These are phyloP conservation scores for Lasioglossum leucozonium DNA, from an alignment of 2,888 invertebrate genomes.

Conservation along the genomic window DNA sequence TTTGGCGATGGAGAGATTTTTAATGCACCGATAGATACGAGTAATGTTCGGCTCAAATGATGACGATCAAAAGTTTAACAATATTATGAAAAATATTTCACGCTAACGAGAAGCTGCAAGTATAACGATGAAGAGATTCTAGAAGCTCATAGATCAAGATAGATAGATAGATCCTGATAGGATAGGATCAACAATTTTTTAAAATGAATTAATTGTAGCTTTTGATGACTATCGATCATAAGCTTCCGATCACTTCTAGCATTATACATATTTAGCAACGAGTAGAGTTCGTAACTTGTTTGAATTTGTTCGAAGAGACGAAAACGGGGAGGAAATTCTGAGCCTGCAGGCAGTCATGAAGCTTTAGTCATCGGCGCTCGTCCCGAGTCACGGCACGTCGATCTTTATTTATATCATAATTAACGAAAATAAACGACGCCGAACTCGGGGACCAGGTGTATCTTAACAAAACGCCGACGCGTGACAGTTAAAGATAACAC, in stretches of 20 bases:
- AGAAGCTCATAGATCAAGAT: no score
- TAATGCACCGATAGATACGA: background rate
- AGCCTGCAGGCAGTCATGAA: background rate
- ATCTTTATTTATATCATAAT: constrained; percentile 37
- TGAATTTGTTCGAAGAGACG: background rate
- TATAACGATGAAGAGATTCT: no score
- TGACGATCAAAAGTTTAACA: no score
- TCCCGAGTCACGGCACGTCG: background rate
- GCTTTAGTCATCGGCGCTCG: background rate
- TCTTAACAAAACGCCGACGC: constrained; percentile 30
- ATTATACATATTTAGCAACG: constrained; percentile 2
- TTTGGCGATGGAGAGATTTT: background rate
- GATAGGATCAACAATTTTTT: no score
- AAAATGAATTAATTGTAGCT: background rate
- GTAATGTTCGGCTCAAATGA: no score
- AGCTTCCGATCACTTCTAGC: background rate
- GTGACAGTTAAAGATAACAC: constrained; percentile 46
- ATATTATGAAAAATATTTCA: no score
- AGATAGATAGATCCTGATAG: no score
- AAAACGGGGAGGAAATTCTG: background rate
- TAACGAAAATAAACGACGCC: constrained; percentile 24
- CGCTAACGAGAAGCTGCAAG: no score
- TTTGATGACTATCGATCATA: background rate
- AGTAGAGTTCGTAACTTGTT: background rate
- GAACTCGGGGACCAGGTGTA: constrained; percentile 9